Conservation (phyloP, 2,797 vertebrate genomes). For the Rhabdomys pumilio region DNA sequence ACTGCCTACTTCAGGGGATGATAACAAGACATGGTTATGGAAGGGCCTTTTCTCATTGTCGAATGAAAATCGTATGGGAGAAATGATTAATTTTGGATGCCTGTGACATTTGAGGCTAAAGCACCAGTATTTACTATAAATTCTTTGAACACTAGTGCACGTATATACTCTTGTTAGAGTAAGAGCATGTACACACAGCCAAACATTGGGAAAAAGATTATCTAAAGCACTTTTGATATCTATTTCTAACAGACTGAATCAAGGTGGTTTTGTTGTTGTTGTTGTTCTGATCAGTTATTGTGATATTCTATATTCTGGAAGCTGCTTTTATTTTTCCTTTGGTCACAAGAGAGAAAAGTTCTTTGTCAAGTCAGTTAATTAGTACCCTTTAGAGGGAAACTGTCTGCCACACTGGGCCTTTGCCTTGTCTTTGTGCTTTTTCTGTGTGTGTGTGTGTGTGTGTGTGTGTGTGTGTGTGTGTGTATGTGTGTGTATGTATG, state of each 20-base stretch:
- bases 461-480: neutral
- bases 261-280: neutral
- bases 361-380: constrained; percentile 60
- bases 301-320: constrained; percentile 45
- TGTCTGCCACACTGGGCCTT: constrained; percentile 9
- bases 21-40: constrained; percentile 40
- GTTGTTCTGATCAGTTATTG: constrained; percentile 4
- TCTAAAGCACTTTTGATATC: constrained; percentile 26
- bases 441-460: neutral
- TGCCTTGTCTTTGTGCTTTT: neutral
- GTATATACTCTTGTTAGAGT: constrained; percentile 50
- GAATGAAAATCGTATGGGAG: constrained; percentile 69
- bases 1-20: neutral
- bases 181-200: neutral
- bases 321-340: neutral
- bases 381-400: neutral
- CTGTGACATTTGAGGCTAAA: constrained; percentile 42
- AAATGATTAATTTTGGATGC: constrained; percentile 64
- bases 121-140: constrained; percentile 8
- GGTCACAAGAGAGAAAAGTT: neutral
- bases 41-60: constrained; percentile 44
- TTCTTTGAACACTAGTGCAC: neutral
- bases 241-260: neutral
- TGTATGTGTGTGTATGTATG: neutral
- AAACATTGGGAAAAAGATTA: constrained; percentile 35